Evolutionary conservation across 2,888 invertebrate genomes (phyloP).

Genomic region (Drosophila kanekoi): DNA sequence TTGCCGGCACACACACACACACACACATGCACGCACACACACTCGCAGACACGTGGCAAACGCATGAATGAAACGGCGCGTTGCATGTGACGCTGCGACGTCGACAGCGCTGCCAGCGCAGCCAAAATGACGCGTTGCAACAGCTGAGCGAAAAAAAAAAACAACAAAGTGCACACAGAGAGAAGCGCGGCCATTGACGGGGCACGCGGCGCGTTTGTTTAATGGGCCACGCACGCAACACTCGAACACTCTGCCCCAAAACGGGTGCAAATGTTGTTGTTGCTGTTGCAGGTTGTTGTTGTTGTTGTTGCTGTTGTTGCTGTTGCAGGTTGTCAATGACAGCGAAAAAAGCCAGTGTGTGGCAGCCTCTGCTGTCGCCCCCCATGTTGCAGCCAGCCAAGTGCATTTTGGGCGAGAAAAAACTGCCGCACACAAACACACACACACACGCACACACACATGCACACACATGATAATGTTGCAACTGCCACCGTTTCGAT

Average conservation of each 20-base stretch:
- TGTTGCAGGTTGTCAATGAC: constrained; percentile 59
- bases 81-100: constrained; percentile 58
- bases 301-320: constrained; percentile 26
- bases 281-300: constrained; percentile 4
- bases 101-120: constrained; percentile 36
- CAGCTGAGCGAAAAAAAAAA: constrained; percentile 36
- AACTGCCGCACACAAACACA: constrained; percentile 12
- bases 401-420: constrained; percentile 42
- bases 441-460: constrained; percentile 24
- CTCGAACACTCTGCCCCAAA: constrained; percentile 27
- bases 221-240: constrained; percentile 77
- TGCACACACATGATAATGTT: constrained; percentile 41
- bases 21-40: constrained; percentile 30
- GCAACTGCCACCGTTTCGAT: constrained; percentile 69
- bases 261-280: constrained; percentile 13
- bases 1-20: constrained; percentile 48
- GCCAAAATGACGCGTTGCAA: constrained; percentile 60
- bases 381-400: constrained; percentile 51
- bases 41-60: constrained; percentile 31
- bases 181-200: constrained; percentile 49
- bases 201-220: constrained; percentile 66
- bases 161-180: constrained; percentile 14
- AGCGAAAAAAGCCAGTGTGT: constrained; percentile 60
- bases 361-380: constrained; percentile 16
- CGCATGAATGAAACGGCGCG: constrained; percentile 76